Percentiles rank a stretch among this genome's conserved stretches.
phyloP scores from a whole-genome alignment of 2,797 vertebrate species.

The Crossoptilon crossoptilon region DNA sequence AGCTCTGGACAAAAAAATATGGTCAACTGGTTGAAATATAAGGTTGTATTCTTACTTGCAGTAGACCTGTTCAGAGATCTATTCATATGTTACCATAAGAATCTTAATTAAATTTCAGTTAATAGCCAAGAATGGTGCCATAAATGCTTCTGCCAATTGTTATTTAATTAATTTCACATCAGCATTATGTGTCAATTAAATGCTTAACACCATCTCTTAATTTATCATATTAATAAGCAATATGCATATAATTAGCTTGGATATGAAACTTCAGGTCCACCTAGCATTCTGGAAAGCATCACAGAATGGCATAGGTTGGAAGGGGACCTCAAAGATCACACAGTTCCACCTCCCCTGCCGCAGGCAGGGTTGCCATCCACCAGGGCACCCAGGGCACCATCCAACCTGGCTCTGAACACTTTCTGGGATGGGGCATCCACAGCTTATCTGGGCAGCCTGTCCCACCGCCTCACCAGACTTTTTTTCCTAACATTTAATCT shows the following conservation, averaged over 20 bases:
- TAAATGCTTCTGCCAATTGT: slow-evolving; percentile 6
- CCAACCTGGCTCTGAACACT: not conserved
- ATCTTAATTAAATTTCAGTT: slow-evolving; percentile 12
- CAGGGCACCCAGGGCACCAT: not conserved
- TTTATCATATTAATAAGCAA: slow-evolving; percentile 31
- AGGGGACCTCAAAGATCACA: not conserved
- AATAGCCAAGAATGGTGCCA: not conserved
- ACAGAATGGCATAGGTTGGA: not conserved
- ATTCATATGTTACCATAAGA: not conserved
- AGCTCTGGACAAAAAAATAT: not conserved
- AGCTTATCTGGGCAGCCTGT: not conserved
- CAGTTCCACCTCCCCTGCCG: not conserved
- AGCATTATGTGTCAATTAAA: slow-evolving; percentile 18
- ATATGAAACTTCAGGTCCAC: not conserved
- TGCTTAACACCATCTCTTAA: not conserved
- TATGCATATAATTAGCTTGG: not conserved
- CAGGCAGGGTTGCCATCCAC: not conserved
- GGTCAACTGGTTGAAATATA: not conserved
- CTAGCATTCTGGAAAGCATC: not conserved
- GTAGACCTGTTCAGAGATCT: not conserved
- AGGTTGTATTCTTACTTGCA: not conserved
- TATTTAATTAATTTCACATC: slow-evolving; percentile 23
- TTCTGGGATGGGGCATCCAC: not conserved
- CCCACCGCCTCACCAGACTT: not conserved
- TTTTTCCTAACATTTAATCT: not conserved